These are phyloP conservation scores for Excalfactoria chinensis DNA, from an alignment of 2,113 vertebrate species.

Conservation along the genomic window DNA sequence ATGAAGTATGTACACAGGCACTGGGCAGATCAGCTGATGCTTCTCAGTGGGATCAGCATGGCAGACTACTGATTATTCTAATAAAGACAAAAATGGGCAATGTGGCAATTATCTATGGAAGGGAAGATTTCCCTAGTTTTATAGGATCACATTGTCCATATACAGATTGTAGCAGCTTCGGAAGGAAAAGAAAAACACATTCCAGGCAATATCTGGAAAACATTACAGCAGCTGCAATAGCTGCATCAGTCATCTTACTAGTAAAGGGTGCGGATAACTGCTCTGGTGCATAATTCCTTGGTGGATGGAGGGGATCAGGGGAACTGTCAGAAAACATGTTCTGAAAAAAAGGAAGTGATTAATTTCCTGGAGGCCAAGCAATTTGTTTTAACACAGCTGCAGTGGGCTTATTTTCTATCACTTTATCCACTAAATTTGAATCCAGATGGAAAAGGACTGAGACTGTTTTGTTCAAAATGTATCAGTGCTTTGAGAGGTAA, in stretches of 20 bases:
- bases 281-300: conserved; percentile 1
- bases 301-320: neutral
- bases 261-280: neutral
- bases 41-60: neutral
- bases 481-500: neutral
- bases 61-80: neutral
- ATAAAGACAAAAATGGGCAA: rapidly evolving
- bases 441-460: neutral
- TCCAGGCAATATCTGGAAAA: neutral
- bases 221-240: neutral
- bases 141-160: neutral
- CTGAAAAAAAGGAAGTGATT: neutral
- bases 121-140: neutral
- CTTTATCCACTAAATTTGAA: neutral
- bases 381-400: conserved; percentile 34
- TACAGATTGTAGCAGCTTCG: neutral
- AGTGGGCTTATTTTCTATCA: neutral
- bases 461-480: neutral
- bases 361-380: neutral
- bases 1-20: neutral
- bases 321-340: conserved; percentile 35
- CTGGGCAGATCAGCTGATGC: neutral
- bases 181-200: neutral
- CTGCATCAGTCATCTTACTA: neutral
- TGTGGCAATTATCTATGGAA: neutral